Evolutionary conservation across 1,140 invertebrate genomes (phyloP).

Genomic region (Megalopta genalis): DNA sequence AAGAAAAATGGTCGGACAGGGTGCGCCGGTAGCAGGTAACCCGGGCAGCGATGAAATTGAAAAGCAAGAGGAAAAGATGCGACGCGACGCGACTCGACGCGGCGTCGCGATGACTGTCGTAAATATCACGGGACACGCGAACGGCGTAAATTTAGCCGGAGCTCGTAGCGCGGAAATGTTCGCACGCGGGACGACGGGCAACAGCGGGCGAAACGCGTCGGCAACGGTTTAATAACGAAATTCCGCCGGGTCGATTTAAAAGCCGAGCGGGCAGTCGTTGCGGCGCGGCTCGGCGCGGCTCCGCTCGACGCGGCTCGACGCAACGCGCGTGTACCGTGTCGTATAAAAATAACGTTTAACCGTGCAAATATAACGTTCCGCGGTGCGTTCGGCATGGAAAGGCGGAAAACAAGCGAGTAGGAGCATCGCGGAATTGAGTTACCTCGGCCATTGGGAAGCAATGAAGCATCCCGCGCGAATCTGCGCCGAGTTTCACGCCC

Average conservation of each 20-base stretch:
- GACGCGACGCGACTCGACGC: too few species aligned
- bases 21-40: background rate
- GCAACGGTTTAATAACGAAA: constrained; percentile 21
- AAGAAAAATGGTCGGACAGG: background rate
- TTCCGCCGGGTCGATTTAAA: constrained; percentile 35
- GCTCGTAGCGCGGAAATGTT: background rate
- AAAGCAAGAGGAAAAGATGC: constrained; percentile 13
- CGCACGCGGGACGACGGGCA: too few species aligned
- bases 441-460: constrained; percentile 35
- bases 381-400: background rate
- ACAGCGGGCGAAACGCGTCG: background rate
- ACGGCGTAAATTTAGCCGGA: constrained; percentile 10
- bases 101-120: background rate
- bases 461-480: constrained; percentile 44
- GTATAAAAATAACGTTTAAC: constrained; percentile 26
- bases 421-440: constrained; percentile 37
- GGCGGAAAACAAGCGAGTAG: background rate
- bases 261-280: too few species aligned
- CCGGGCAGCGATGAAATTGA: constrained; percentile 12
- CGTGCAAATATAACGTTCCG: constrained; percentile 7
- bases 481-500: constrained; percentile 23
- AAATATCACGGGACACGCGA: background rate
- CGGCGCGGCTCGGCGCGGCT: too few species aligned
- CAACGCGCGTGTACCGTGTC: background rate
- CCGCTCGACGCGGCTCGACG: too few species aligned